Percentiles rank a stretch among this genome's conserved stretches.
Evolutionary conservation across 2,888 invertebrate species (phyloP).

Genomic region (Apodemia duryi): DNA sequence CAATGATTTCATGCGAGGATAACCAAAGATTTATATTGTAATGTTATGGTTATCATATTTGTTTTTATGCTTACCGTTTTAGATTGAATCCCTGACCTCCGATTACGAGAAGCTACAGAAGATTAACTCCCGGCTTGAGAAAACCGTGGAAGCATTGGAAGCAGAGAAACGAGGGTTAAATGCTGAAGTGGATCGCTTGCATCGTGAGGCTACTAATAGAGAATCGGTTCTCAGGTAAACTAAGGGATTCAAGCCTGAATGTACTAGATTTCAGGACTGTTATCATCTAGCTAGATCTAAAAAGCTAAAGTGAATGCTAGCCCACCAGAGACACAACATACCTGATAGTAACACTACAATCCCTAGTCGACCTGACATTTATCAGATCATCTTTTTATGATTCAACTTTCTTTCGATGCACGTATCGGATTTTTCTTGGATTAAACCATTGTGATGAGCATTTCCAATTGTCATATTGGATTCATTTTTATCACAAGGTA

Average conservation of each 20-base stretch:
- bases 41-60: too few species aligned
- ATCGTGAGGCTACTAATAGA: constrained; percentile 86
- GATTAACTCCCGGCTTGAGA: constrained; percentile 85
- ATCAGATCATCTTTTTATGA: too few species aligned
- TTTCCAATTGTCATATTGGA: too few species aligned
- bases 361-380: too few species aligned
- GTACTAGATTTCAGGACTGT: background rate
- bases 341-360: too few species aligned
- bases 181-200: constrained; percentile 86
- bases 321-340: too few species aligned
- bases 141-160: constrained; percentile 85
- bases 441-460: too few species aligned
- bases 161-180: constrained; percentile 88
- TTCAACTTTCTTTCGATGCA: too few species aligned
- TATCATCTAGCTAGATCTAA: too few species aligned
- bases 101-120: constrained; percentile 91
- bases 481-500: too few species aligned
- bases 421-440: too few species aligned
- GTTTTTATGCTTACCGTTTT: background rate
- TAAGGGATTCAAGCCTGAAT: background rate
- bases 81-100: constrained; percentile 85
- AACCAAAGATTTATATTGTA: background rate
- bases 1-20: background rate
- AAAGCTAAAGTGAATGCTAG: too few species aligned
- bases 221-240: constrained; percentile 82